Base-by-base conservation (phyloP, 53 echinoderm and acorn worm species). In the Temnopleurus reevesii region DNA sequence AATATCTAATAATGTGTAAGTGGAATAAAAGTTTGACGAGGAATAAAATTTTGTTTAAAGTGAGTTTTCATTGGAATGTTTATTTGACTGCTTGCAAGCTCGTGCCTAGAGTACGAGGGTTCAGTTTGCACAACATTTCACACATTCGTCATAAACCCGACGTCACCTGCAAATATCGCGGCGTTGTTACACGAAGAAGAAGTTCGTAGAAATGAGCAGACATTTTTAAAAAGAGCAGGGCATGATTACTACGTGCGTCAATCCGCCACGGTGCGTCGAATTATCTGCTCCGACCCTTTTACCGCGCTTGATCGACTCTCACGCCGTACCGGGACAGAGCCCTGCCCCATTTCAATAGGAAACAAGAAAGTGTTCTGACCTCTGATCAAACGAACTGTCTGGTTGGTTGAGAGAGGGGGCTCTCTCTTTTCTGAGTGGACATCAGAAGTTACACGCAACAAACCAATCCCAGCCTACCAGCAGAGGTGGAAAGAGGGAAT, bases 391-490 rank as follows among this genome's bases (percentile, higher is more conserved):
- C 71, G 71, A 23, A 19, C 71, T 71, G 71, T 71, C 71, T 71
- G 71, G 71, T 71, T 71, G 71, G 71, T 41, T 71, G 71, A 71
- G 41, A 71, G 71, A 71, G 71, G 71, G 71, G 71, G 71, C 71
- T 71, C 71, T 71, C 71, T 71, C 71, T 30, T 49, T 3, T 80
- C 49, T 51, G 46, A 80, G 47, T 80, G 80, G 80, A 51, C 80
- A 80, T 80, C 80, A 80, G 80, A 46, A 6, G 51, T 27, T 30
- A 80, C 51, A 28, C 49, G 47, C 80, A 80, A 80, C 80, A 80
- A 80, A 80, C 80, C 80, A 80, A 80, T 80, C 80, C 80, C 80
- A 80, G 51, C 80, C 80, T 80, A 80, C 80, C 80, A 51, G 46
- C 65, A 33, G 46, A 77, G 41, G 76, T 43, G 9, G 60, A 60